Evolutionary conservation across 1,140 invertebrate species (phyloP).

Genomic region (Euura saliciscinereae): DNA sequence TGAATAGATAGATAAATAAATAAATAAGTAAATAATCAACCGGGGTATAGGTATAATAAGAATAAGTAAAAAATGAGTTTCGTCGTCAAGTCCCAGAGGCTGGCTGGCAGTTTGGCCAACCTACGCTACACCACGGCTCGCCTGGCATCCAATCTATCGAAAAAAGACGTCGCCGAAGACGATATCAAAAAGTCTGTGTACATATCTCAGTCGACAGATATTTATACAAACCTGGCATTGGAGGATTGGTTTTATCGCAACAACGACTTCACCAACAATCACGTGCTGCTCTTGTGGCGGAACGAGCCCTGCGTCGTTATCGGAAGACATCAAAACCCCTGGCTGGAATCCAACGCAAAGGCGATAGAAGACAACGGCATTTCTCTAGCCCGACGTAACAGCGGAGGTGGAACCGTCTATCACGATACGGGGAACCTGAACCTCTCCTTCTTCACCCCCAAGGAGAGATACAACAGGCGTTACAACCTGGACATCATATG

Average conservation of each 20-base stretch:
- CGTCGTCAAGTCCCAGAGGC: neutral
- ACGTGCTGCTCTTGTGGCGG: constrained; percentile 87
- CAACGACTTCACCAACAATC: constrained; percentile 79
- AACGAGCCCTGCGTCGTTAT: constrained; percentile 95
- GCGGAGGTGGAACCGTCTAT: constrained; percentile 96
- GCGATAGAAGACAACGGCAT: constrained; percentile 68
- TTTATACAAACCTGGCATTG: constrained; percentile 89
- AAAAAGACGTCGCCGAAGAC: constrained; percentile 43
- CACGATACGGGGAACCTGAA: constrained; percentile 95
- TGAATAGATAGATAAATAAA: neutral
- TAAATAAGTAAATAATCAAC: neutral
- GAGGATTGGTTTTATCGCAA: constrained; percentile 95
- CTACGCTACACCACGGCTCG: neutral
- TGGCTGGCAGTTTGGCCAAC: neutral
- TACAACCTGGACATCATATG: constrained; percentile 87
- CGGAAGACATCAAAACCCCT: constrained; percentile 96
- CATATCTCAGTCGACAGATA: constrained; percentile 88
- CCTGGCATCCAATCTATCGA: constrained; percentile 11
- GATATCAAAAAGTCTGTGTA: constrained; percentile 82
- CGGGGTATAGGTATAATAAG: neutral
- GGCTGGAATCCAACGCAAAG: constrained; percentile 85
- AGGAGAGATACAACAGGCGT: constrained; percentile 79
- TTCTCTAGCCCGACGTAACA: constrained; percentile 83
- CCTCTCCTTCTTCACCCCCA: constrained; percentile 85
- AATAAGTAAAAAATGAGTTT: neutral